phyloP scores from a whole-genome alignment of 2,113 vertebrate genomes.

The Limnothrissa miodon region DNA sequence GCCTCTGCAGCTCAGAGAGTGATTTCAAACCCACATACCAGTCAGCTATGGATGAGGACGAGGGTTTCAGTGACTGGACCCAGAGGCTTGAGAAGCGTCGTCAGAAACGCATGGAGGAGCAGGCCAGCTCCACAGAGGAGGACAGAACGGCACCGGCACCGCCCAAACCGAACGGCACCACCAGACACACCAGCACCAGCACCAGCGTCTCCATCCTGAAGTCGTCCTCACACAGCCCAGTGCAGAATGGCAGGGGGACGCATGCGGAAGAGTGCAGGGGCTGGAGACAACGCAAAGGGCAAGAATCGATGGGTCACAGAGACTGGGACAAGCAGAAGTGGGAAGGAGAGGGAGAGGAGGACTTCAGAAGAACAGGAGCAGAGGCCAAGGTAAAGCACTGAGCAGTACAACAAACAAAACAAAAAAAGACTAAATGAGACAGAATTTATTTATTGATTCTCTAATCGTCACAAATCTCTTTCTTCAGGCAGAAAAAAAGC shows the following conservation, averaged over 20 bases:
- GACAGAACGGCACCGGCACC: background rate
- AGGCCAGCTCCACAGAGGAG: constrained; percentile 24
- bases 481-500: constrained; percentile 43
- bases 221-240: background rate
- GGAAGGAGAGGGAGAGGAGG: constrained; percentile 19
- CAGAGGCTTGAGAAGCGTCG: constrained; percentile 76
- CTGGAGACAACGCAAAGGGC: constrained; percentile 13
- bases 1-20: constrained; percentile 58
- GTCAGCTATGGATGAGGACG: constrained; percentile 81
- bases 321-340: background rate
- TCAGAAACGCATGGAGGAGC: constrained; percentile 53
- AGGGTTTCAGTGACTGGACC: constrained; percentile 89
- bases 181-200: constrained; percentile 20
- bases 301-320: constrained; percentile 14
- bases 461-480: background rate
- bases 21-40: constrained; percentile 64
- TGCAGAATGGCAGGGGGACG: constrained; percentile 19
- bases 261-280: constrained; percentile 2
- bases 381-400: background rate
- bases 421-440: background rate
- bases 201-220: constrained; percentile 19
- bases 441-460: background rate
- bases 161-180: constrained; percentile 10
- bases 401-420: background rate
- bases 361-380: background rate